These are phyloP conservation scores for Drosophila putrida DNA, from an alignment of 2,888 invertebrate species.

Conservation along the genomic window DNA sequence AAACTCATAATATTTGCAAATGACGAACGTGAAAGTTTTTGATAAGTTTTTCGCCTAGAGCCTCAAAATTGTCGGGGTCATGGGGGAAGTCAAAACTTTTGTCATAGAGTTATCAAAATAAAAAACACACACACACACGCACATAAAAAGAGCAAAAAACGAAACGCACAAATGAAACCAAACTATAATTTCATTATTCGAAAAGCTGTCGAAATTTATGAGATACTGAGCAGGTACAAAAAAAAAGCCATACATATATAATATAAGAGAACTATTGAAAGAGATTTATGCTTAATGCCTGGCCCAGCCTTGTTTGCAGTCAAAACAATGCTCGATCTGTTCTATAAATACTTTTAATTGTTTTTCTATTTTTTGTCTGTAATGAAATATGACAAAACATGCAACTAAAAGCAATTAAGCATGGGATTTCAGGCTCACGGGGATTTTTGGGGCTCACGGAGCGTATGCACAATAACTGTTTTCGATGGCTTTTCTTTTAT, in stretches of 20 bases:
- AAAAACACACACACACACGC: neutral
- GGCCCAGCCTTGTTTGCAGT: constrained; percentile 43
- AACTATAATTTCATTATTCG: constrained; percentile 71
- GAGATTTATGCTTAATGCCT: constrained; percentile 56
- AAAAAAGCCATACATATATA: constrained; percentile 24
- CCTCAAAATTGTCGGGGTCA: neutral
- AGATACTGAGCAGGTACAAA: constrained; percentile 48
- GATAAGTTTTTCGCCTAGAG: constrained; percentile 60
- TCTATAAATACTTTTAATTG: constrained; percentile 41
- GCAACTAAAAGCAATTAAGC: constrained; percentile 66
- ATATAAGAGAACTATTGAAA: constrained; percentile 15
- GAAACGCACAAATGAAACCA: too few species aligned
- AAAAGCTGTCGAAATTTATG: constrained; percentile 63
- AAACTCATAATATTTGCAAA: constrained; percentile 81
- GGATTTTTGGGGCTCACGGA: constrained; percentile 13
- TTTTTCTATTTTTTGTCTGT: constrained; percentile 28
- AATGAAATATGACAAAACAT: constrained; percentile 62
- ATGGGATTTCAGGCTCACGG: constrained; percentile 37
- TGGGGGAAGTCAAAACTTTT: constrained; percentile 35
- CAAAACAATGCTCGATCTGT: constrained; percentile 41
- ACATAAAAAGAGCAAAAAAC: constrained; percentile 16
- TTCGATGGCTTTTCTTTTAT: constrained; percentile 37
- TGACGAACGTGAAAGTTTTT: constrained; percentile 80
- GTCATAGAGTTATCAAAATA: constrained; percentile 53
- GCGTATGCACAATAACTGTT: constrained; percentile 52